Base-by-base conservation (phyloP, 2,888 invertebrate species). In the Hedya salicella region DNA sequence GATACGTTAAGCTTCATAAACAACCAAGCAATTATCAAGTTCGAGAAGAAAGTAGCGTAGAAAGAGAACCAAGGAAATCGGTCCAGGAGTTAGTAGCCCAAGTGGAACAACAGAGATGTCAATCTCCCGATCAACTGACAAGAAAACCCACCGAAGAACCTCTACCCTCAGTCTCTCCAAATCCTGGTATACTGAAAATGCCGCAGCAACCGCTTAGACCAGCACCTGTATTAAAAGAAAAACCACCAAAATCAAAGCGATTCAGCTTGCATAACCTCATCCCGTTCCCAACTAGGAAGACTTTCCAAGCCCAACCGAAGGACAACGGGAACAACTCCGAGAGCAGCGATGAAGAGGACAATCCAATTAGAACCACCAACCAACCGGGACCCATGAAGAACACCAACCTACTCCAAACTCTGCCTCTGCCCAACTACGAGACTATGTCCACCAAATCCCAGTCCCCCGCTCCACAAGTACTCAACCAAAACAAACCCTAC, bases 61-160 rank as follows among this genome's bases (percentile, higher is more conserved):
- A 82, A 56, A 86, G 86, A 68, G 87, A 87, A 56, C 88, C 88
- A 1, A 87, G 94, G 49, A 93, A 91, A 71, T 93, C 94, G 0
- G 95, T 95, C 0, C 95, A 94, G 74, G 94, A 95, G 76, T 82
- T 95, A 72, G 94, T 95, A 21, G 94, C 94, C 1, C 92, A 93
- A 77, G 94, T 94, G 9, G 95, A 95, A 79, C 89, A 93, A 59
- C 89, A 91, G 64, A 78, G 89, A 78, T 76, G 87, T 76, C 77
- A 79, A 74, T 86, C 88, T 3, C 91, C 90, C 1, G 91, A 90
- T 65, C 82, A 89, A 36, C 6, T 36, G 75, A 69, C 78, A 30
- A 81, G 83, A 89, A 75, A 76, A 75, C 68, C 75, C 77, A 36
- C 86, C 89, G 76, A 77, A 67, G 78, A 81, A 72, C 80, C 80